Evolutionary conservation across 1,140 invertebrate genomes (phyloP).

Genomic region (Magallana gigas): DNA sequence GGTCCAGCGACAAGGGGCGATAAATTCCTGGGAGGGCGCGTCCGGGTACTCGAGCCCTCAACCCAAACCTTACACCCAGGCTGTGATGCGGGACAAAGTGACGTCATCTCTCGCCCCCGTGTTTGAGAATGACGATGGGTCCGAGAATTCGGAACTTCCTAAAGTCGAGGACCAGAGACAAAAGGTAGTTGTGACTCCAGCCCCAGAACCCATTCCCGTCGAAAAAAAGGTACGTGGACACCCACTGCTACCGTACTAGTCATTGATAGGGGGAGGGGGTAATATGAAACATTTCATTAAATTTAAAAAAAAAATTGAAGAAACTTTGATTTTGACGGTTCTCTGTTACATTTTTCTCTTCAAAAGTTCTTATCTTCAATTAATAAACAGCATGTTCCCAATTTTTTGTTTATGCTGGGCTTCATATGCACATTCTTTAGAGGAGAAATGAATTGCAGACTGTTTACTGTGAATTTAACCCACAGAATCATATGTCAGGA

Average conservation of each 20-base stretch:
- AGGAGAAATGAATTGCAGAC: background rate
- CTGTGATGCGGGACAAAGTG: slow-evolving; percentile 22
- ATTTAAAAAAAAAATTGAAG: too few species aligned
- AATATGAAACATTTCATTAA: too few species aligned
- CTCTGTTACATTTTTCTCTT: background rate
- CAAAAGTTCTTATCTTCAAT: background rate
- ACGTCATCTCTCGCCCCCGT: slow-evolving; percentile 57
- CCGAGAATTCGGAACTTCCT: slow-evolving; percentile 49
- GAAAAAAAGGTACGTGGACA: slow-evolving; percentile 15
- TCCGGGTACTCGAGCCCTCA: background rate
- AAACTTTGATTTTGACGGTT: background rate
- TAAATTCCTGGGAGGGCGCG: slow-evolving; percentile 39
- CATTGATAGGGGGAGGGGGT: too few species aligned
- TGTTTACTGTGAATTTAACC: background rate
- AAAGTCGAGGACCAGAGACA: slow-evolving; percentile 56
- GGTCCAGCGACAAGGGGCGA: slow-evolving; percentile 46
- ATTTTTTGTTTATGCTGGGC: background rate
- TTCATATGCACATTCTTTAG: background rate
- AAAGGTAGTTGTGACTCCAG: background rate
- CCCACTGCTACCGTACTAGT: too few species aligned
- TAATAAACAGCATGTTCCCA: background rate
- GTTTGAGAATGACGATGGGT: slow-evolving; percentile 52
- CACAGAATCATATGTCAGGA: background rate
- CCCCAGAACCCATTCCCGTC: background rate
- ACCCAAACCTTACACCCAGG: slow-evolving; percentile 41